Conservation (phyloP, 1,140 invertebrate species). For the Acromyrmex heyeri region DNA sequence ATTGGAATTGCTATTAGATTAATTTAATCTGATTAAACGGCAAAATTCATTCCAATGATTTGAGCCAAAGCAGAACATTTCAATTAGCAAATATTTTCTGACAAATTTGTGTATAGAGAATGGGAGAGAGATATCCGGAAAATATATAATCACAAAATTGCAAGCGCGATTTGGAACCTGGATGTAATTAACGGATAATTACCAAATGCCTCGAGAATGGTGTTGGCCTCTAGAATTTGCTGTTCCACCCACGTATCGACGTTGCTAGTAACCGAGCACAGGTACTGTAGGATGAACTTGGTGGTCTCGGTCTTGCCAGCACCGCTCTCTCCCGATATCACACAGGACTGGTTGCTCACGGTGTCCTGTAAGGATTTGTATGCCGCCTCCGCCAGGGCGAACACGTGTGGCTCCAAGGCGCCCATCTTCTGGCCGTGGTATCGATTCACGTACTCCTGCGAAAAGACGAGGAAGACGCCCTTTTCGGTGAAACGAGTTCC, state of each 20-base stretch:
- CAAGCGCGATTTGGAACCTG: neutral
- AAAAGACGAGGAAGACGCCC: constrained; percentile 69
- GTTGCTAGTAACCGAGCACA: constrained; percentile 96
- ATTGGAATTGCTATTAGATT: neutral
- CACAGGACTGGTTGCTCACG: constrained; percentile 94
- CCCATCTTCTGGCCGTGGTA: constrained; percentile 94
- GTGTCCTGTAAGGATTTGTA: constrained; percentile 91
- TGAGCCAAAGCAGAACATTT: neutral
- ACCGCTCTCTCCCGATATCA: constrained; percentile 99
- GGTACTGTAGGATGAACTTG: constrained; percentile 97
- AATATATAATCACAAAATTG: neutral
- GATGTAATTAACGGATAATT: constrained; percentile 77
- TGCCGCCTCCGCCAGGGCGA: constrained; percentile 95
- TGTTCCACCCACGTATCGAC: constrained; percentile 97
- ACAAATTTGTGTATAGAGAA: neutral
- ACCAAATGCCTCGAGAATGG: constrained; percentile 97
- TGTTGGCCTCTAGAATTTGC: constrained; percentile 97
- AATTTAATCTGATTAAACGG: neutral
- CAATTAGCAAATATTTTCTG: neutral
- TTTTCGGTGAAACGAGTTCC: constrained; percentile 34
- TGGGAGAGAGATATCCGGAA: neutral
- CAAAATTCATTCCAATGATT: neutral
- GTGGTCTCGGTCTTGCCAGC: constrained; percentile 99
- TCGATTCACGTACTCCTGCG: constrained; percentile 92
- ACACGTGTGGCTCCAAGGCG: constrained; percentile 94